A percentile compares a stretch with the other conserved stretches of the same genome.
Conservation (phyloP, 1,140 invertebrate species). For the Penaeus vannamei region DNA sequence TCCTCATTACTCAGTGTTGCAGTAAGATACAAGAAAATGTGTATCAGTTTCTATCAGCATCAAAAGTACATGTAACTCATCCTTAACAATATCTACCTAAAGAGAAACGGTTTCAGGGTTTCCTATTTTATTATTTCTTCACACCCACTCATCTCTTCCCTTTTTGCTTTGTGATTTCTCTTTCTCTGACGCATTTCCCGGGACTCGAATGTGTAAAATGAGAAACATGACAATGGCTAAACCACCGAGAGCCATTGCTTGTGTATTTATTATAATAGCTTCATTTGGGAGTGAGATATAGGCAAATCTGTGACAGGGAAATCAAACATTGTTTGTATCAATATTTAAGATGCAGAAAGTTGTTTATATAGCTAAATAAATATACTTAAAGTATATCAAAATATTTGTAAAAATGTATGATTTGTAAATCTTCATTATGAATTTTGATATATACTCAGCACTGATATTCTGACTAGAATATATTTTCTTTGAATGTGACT, state of each 20-base stretch:
- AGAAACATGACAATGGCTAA: constrained; percentile 73
- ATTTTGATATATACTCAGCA: too few relatives aligned
- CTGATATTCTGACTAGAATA: too few relatives aligned
- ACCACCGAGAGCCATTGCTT: constrained; percentile 72
- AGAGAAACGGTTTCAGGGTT: too few relatives aligned
- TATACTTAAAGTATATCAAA: too few relatives aligned
- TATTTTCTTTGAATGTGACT: too few relatives aligned
- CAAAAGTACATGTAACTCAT: too few relatives aligned
- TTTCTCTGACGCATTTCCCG: constrained; percentile 73
- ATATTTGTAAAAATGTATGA: too few relatives aligned
- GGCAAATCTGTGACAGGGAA: constrained; percentile 46
- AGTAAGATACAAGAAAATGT: constrained; percentile 20
- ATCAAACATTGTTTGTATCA: constrained; percentile 21
- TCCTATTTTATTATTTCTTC: too few relatives aligned
- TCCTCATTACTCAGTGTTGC: not conserved
- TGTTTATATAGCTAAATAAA: not conserved
- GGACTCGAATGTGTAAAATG: constrained; percentile 73
- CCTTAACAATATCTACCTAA: too few relatives aligned
- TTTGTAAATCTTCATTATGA: too few relatives aligned
- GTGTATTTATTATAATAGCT: constrained; percentile 72
- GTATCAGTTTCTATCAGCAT: constrained; percentile 67
- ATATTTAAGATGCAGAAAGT: constrained; percentile 18
- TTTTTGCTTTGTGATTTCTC: constrained; percentile 71
- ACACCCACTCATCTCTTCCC: constrained; percentile 70
- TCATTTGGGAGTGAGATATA: constrained; percentile 69